Evolutionary conservation across 2,797 vertebrate genomes (phyloP), one percentile per base, ranked within the genome.

Genomic region (Halcyon badia): DNA sequence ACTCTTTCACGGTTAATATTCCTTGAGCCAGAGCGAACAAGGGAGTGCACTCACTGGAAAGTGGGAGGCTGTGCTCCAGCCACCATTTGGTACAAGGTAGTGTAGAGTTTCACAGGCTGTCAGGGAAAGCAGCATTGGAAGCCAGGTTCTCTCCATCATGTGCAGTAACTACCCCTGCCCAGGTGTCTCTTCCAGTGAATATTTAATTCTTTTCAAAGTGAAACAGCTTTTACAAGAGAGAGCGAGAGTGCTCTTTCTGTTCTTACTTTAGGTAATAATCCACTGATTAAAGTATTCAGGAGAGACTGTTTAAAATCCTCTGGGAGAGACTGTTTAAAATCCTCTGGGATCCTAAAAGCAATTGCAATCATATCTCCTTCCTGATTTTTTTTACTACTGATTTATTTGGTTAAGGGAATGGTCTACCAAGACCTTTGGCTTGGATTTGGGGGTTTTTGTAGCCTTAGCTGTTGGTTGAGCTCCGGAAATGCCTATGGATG

Each of bases 91-190:
- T 81, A 42, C 9, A 20, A 51, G 39, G 18, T 6, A 6, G 6
- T 5, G 1, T 11, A 8, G 42, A 51, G 10, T 80, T 88, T 65
- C 44, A 20, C 25, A 26, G 22, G 6, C 37, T 37, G 10, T 54
- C 0, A 20, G 0, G 49, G 30, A 87, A 71, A 64, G 76, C 62
- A 65, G 68, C n/a, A 46, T 28, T 66, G 17, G 44, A 51, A 78
- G 18, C 28, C 46, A 39, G 14, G 2, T 65, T 46, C 12, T 68
- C 19, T 37, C 15, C 18, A 11, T 58, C 22, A 2, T 1, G 0
- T 75, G 14, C 35, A 58, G 35, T n/a, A 75, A 41, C 39, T 62
- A 14, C 20, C 5, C 21, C 25, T 42, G 31, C 19, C 28, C 42
- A 28, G 6, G 2, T 49, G 10, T 51, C 9, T 41, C 9, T 80